Percentiles rank a stretch among this genome's conserved stretches.
These are phyloP conservation scores for Clarias pachynema DNA, from an alignment of 2,797 vertebrate genomes.

Conservation along the genomic window DNA sequence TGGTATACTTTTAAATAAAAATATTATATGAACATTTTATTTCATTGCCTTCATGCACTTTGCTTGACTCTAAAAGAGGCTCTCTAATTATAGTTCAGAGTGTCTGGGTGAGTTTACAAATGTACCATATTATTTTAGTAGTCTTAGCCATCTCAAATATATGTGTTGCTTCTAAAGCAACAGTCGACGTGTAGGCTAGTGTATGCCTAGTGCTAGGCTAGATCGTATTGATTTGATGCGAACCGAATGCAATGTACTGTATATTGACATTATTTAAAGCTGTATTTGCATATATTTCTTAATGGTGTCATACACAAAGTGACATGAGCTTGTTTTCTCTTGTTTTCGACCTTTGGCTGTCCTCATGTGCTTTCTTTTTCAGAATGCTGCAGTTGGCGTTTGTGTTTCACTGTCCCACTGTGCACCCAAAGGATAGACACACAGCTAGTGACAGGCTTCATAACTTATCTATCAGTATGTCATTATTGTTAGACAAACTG, in stretches of 20 bases:
- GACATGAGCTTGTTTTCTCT: conserved; percentile 36
- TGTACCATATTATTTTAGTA: conserved; percentile 44
- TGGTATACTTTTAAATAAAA: not conserved
- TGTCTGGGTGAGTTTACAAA: conserved; percentile 35
- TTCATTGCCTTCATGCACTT: not conserved
- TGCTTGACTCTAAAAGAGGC: conserved; percentile 15
- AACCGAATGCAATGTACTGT: not conserved
- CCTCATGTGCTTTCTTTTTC: conserved; percentile 30
- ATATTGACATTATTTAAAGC: not conserved
- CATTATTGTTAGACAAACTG: conserved; percentile 33
- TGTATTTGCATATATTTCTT: conserved; percentile 18
- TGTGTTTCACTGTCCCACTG: conserved; percentile 15
- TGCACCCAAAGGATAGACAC: conserved; percentile 31
- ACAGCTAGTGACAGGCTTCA: conserved; percentile 32
- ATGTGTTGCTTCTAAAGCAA: not conserved
- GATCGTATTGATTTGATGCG: not conserved
- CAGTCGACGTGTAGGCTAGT: not conserved
- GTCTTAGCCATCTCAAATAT: conserved; percentile 36
- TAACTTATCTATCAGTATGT: conserved; percentile 41
- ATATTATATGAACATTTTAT: not conserved
- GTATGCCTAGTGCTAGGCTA: not conserved
- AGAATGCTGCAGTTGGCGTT: conserved; percentile 22
- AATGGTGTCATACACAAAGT: conserved; percentile 27
- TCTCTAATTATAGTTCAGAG: conserved; percentile 37
- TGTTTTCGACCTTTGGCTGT: conserved; percentile 49